Evolutionary conservation across 2,113 vertebrate species (phyloP), one percentile per base, ranked within the genome.

Genomic region (Cebidichthys violaceus): DNA sequence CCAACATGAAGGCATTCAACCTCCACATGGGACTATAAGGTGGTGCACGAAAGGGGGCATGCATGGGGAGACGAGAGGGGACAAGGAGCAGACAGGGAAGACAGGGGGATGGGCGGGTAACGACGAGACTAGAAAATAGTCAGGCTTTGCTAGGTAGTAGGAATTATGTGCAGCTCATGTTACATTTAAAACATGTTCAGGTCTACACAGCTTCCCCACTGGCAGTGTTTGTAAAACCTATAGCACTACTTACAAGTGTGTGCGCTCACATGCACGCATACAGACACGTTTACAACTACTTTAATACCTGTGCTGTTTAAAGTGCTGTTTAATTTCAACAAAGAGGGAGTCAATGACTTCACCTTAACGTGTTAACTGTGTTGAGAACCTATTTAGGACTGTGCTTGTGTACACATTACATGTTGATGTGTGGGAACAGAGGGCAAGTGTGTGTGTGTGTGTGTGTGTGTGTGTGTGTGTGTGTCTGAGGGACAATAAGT

Each of bases 261-360:
- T 55, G 35, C 17, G 31, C 14, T 82, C 65, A 31, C 50, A 43
- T 75, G 64, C 66, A 84, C 77, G 61, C 81, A 78, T 68, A 75
- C 14, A 74, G 61, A 87, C 85, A 88, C 72, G 86, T 89, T 88
- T 82, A 87, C 70, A 87, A 74, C 77, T 79, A 82, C 73, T 93
- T 89, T 85, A 88, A 83, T 81, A 86, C 79, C 71, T 75, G 18
- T 62, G 55, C 55, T 85, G 72, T 91, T 84, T 89, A 83, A 92
- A 92, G 91, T 90, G 84, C 85, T 89, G 82, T 90, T 90, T 88
- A 88, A 90, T 88, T 91, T 84, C 81, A 87, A 74, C 76, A 39
- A 57, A 68, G 77, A 87, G 86, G 77, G 71, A 92, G 81, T 82
- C 77, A 73, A 72, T 89, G 86, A 75, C 86, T 84, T 90, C 83